Percentiles rank a stretch among this genome's conserved stretches.
These are phyloP conservation scores for Patella caerulea DNA, from an alignment of 2,888 invertebrate genomes.

Conservation along the genomic window DNA sequence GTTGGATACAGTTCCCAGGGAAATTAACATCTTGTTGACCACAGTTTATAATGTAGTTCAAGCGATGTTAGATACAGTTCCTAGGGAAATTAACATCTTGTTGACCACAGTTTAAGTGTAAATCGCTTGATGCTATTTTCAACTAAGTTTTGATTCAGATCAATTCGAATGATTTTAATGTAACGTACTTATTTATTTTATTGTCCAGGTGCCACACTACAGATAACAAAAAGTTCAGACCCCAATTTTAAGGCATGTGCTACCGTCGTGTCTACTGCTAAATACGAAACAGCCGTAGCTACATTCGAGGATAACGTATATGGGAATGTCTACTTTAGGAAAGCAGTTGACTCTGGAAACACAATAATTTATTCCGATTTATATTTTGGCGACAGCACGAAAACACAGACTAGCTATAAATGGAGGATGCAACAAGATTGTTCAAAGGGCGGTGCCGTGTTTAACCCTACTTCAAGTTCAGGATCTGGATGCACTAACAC, in stretches of 20 bases:
- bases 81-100: no score
- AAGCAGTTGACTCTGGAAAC: constrained; percentile 36
- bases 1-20: no score
- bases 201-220: no score
- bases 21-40: no score
- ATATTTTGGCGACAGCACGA: constrained; percentile 32
- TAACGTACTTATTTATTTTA: no score
- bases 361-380: constrained; percentile 45
- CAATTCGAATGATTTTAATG: no score
- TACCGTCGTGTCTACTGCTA: constrained; percentile 41
- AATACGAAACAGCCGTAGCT: constrained; percentile 48
- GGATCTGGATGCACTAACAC: constrained; percentile 32
- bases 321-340: constrained; percentile 50
- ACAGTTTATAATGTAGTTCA: no score
- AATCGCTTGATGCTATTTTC: no score
- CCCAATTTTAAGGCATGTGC: constrained; percentile 38
- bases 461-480: constrained; percentile 32
- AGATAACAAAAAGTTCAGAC: no score
- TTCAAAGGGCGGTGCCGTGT: constrained; percentile 32
- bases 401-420: constrained; percentile 15
- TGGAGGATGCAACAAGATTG: constrained; percentile 41
- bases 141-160: no score
- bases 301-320: constrained; percentile 41
- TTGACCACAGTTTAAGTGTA: no score
- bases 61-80: no score